phyloP scores from a whole-genome alignment of 1,140 invertebrate species.

The Cydia amplana region DNA sequence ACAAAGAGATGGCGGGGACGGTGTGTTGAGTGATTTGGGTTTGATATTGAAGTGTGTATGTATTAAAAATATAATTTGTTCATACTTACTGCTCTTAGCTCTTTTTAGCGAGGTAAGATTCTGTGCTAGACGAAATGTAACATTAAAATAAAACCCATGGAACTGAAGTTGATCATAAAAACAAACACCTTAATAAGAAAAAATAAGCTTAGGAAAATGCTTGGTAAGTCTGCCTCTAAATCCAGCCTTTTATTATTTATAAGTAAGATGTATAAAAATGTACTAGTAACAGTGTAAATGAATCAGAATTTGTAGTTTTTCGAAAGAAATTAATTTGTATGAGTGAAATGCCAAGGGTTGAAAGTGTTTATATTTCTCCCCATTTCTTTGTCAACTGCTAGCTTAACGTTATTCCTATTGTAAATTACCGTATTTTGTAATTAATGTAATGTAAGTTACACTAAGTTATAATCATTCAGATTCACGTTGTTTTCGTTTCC shows the following conservation, averaged over 20 bases:
- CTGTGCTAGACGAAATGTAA: not conserved
- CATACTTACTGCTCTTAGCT: not conserved
- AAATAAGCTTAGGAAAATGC: no score
- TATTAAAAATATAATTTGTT: conserved; percentile 3
- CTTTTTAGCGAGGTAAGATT: not conserved
- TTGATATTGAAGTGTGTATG: conserved; percentile 4
- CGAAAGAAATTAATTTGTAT: not conserved
- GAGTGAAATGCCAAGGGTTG: not conserved
- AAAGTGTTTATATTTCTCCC: not conserved
- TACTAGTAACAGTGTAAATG: not conserved
- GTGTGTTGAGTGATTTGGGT: not conserved
- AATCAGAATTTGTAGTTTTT: not conserved
- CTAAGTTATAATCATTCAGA: conserved; percentile 21
- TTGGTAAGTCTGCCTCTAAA: not conserved
- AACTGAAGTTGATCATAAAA: no score
- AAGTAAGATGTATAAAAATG: not conserved
- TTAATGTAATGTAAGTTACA: conserved; percentile 26
- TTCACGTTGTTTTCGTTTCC: conserved; percentile 18
- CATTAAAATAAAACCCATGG: no score
- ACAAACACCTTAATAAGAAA: no score
- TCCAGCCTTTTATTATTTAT: not conserved
- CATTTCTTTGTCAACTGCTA: not conserved
- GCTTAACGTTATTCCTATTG: conserved; percentile 4
- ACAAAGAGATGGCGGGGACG: not conserved
- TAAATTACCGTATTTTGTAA: conserved; percentile 32